Percentiles rank a stretch among this genome's conserved stretches.
These are phyloP conservation scores for Terrapene triunguis DNA, from an alignment of 2,113 vertebrate genomes.

Conservation along the genomic window DNA sequence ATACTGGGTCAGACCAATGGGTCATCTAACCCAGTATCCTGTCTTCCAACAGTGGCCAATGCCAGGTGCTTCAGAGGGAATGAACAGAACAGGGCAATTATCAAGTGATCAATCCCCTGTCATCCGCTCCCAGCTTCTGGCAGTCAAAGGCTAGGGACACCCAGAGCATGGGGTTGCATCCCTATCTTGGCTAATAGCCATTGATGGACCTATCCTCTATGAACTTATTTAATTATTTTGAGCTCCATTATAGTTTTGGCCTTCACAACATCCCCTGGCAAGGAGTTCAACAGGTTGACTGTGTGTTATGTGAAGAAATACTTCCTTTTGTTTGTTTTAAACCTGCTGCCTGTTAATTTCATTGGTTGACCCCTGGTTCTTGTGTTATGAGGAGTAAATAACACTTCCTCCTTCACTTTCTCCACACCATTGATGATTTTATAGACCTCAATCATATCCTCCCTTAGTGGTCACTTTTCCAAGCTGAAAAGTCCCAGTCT, in stretches of 20 bases:
- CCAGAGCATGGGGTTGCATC: not conserved
- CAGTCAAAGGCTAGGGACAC: not conserved
- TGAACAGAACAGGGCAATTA: not conserved
- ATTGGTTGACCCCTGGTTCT: not conserved
- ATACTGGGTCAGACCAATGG: no score
- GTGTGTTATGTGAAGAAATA: not conserved
- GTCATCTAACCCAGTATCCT: no score
- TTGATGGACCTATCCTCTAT: not conserved
- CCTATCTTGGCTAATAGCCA: not conserved
- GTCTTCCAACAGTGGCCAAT: not conserved
- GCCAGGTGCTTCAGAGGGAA: not conserved
- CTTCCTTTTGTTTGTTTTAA: not conserved
- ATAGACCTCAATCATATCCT: not conserved
- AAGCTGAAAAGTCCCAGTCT: not conserved
- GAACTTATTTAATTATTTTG: not conserved
- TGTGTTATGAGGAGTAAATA: not conserved
- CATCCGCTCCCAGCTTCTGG: not conserved
- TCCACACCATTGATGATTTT: not conserved
- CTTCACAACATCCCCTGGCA: not conserved
- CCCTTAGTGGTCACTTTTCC: not conserved
- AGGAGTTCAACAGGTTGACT: not conserved
- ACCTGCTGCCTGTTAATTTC: not conserved
- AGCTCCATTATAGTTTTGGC: not conserved
- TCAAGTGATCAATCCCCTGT: not conserved
- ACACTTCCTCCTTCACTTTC: not conserved